A percentile compares a stretch with the other conserved stretches of the same genome.
Conservation (phyloP, 2,888 invertebrate genomes). For the Tetanocera ferruginea region DNA sequence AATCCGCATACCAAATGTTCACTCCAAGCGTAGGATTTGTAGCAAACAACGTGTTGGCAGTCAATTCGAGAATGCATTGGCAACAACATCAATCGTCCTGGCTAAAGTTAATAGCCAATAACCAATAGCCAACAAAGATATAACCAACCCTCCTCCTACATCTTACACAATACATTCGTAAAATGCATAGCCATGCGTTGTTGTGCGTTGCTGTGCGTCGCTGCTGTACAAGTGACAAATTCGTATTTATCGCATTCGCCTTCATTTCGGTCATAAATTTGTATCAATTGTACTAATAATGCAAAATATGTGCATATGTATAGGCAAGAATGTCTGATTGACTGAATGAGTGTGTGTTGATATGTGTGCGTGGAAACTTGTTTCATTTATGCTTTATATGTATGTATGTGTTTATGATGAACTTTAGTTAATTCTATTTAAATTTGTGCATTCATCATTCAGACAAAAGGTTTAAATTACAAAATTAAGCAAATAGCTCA, state of each 20-base stretch:
- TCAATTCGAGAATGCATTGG: conserved; percentile 25
- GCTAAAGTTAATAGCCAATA: too few relatives aligned
- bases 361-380: too few relatives aligned
- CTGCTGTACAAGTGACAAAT: conserved; percentile 25
- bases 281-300: conserved; percentile 5
- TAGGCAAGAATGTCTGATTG: background rate
- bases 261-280: conserved; percentile 30
- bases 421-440: too few relatives aligned
- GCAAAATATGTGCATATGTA: background rate
- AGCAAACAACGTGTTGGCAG: conserved; percentile 30
- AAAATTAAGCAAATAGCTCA: too few relatives aligned
- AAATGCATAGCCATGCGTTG: background rate
- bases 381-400: too few relatives aligned
- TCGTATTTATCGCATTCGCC: conserved; percentile 13
- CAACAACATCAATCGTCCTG: background rate
- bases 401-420: too few relatives aligned
- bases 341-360: background rate
- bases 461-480: too few relatives aligned
- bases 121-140: too few relatives aligned
- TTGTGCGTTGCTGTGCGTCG: background rate
- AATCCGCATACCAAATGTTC: conserved; percentile 23
- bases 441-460: too few relatives aligned
- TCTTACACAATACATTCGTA: background rate
- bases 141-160: background rate
- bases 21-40: conserved; percentile 12